These are phyloP conservation scores for Epizoanthus illoricatus DNA, from an alignment of 92 coral and sea anemone genomes.

Conservation along the genomic window DNA sequence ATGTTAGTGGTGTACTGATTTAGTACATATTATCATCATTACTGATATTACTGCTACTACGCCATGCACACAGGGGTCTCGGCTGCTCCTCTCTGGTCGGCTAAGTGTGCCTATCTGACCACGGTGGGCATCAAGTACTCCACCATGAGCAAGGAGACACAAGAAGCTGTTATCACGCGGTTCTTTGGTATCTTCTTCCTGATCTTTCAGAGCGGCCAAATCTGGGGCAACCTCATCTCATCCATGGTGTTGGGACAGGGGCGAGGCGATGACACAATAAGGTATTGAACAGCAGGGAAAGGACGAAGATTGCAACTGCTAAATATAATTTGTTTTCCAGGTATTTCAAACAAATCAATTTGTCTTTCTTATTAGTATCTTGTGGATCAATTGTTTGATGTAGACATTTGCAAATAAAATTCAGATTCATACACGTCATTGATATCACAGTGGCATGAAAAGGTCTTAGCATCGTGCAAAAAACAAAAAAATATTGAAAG, in stretches of 20 bases:
- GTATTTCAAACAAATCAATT: no score
- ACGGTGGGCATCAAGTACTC: slow-evolving; percentile 87
- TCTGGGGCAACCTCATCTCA: slow-evolving; percentile 96
- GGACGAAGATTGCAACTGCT: no score
- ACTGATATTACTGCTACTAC: not conserved
- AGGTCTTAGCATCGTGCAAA: no score
- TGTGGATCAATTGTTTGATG: no score
- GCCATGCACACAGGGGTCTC: slow-evolving; percentile 60
- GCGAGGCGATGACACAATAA: not conserved
- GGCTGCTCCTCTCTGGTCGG: slow-evolving; percentile 98
- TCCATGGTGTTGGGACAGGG: slow-evolving; percentile 87
- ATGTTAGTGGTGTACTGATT: not conserved
- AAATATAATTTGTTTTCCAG: no score
- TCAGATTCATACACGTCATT: no score
- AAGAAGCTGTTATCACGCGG: slow-evolving; percentile 95
- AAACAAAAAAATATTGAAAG: no score
- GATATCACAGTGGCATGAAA: no score
- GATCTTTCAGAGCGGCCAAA: slow-evolving; percentile 94
- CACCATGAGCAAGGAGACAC: slow-evolving; percentile 71
- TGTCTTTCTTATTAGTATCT: no score
- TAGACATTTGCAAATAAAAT: no score
- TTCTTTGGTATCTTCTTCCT: slow-evolving; percentile 93
- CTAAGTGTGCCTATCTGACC: slow-evolving; percentile 95
- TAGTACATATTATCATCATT: not conserved
- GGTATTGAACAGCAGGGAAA: not conserved